A percentile compares a stretch with the other conserved stretches of the same genome.
Conservation (phyloP, 2,113 vertebrate species). For the Crotalus helleri region DNA sequence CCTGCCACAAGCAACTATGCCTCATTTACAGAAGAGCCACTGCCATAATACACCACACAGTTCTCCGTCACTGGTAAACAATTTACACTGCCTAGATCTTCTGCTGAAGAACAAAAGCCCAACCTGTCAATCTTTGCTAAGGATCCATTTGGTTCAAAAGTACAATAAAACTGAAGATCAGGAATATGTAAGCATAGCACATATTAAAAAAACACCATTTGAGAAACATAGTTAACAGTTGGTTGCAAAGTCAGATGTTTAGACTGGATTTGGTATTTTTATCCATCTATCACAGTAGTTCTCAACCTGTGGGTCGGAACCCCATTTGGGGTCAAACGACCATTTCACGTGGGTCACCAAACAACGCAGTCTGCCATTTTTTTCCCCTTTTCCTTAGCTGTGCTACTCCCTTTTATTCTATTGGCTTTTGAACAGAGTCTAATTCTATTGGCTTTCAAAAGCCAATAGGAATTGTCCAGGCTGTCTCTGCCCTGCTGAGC, state of each 20-base stretch:
- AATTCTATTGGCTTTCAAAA: too few relatives aligned
- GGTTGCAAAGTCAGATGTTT: too few relatives aligned
- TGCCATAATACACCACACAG: background rate
- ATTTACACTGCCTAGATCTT: background rate
- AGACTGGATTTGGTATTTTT: background rate
- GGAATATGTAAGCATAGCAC: background rate
- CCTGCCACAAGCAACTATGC: background rate
- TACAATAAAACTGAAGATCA: background rate
- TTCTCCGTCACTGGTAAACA: background rate
- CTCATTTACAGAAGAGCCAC: background rate
- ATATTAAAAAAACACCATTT: background rate
- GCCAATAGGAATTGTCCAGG: too few relatives aligned
- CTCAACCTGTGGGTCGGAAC: too few relatives aligned
- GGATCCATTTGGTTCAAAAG: background rate
- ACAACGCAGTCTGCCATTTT: too few relatives aligned
- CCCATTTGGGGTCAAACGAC: too few relatives aligned
- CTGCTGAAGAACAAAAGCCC: background rate
- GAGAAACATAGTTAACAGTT: background rate
- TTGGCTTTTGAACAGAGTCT: too few relatives aligned
- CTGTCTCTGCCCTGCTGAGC: too few relatives aligned
- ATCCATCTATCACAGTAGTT: background rate
- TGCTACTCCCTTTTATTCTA: too few relatives aligned
- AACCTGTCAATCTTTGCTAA: background rate
- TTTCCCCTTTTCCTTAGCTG: too few relatives aligned
- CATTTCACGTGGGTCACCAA: too few relatives aligned